Evolutionary conservation across 2,113 vertebrate species (phyloP).

Genomic region (Trochalopteron elliotii): DNA sequence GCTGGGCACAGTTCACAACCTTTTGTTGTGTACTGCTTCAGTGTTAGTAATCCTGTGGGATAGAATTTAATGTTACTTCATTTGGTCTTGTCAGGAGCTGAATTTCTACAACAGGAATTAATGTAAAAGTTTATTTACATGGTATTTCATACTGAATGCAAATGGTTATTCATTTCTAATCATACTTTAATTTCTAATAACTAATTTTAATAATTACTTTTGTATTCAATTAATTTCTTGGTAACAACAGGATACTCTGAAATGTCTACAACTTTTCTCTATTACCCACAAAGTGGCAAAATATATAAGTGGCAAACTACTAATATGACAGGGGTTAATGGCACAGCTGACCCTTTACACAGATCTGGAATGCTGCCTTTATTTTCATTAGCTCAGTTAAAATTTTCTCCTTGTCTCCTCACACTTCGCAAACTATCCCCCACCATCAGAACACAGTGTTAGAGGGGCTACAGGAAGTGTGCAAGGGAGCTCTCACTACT

Average conservation of each 20-base stretch:
- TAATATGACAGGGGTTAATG: rapidly evolving
- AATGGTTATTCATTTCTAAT: background rate
- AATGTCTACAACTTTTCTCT: background rate
- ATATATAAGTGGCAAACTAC: background rate
- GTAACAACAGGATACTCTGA: background rate
- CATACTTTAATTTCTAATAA: background rate
- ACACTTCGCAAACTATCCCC: background rate
- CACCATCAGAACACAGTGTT: background rate
- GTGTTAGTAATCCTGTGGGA: background rate
- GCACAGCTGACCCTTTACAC: background rate
- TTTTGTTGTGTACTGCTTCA: background rate
- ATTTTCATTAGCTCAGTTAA: background rate
- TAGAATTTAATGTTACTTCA: background rate
- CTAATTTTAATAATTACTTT: background rate
- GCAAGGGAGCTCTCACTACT: background rate
- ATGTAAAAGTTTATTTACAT: background rate
- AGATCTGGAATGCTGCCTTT: background rate
- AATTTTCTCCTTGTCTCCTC: background rate
- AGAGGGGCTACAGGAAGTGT: background rate
- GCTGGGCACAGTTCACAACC: background rate
- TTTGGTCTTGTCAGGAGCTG: background rate
- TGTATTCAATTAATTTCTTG: background rate
- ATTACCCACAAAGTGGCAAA: background rate
- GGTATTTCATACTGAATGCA: background rate
- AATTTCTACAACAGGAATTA: background rate